Conservation (phyloP, 1,140 invertebrate genomes). For the Papilio polytes region DNA sequence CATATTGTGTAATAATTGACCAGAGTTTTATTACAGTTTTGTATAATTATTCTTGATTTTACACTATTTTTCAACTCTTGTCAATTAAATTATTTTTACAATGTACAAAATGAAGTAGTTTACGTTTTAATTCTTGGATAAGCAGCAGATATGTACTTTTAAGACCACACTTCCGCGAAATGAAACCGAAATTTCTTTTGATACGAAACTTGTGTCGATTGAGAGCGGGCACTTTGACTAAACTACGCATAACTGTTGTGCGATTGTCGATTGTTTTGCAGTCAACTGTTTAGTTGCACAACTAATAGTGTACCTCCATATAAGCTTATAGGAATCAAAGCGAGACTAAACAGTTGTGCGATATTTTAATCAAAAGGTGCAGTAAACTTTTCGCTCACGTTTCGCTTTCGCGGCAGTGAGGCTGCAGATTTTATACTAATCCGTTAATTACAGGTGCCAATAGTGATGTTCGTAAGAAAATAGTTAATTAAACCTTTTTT, state of each 20-base stretch:
- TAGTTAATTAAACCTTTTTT: not conserved
- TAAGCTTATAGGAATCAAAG: too few relatives aligned
- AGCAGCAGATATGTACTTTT: not conserved
- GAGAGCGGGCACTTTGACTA: too few relatives aligned
- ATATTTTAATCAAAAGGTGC: too few relatives aligned
- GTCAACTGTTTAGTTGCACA: too few relatives aligned
- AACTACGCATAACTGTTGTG: too few relatives aligned
- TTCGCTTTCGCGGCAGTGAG: not conserved
- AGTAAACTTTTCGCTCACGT: not conserved
- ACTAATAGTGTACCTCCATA: too few relatives aligned
- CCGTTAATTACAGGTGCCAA: constrained; percentile 15
- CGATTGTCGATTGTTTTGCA: too few relatives aligned
- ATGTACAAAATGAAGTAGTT: not conserved
- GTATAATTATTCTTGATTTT: not conserved
- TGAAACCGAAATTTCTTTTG: not conserved
- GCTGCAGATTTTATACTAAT: not conserved
- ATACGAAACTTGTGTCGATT: not conserved
- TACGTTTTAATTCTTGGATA: not conserved
- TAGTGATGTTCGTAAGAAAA: constrained; percentile 7
- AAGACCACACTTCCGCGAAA: not conserved
- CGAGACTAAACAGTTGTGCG: too few relatives aligned
- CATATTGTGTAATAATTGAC: constrained; percentile 14
- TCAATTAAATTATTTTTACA: not conserved
- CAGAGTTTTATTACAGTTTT: not conserved
- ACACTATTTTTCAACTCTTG: not conserved